These are phyloP conservation scores for Willowsia nigromaculata DNA, from an alignment of 2,888 invertebrate species.

Conservation along the genomic window DNA sequence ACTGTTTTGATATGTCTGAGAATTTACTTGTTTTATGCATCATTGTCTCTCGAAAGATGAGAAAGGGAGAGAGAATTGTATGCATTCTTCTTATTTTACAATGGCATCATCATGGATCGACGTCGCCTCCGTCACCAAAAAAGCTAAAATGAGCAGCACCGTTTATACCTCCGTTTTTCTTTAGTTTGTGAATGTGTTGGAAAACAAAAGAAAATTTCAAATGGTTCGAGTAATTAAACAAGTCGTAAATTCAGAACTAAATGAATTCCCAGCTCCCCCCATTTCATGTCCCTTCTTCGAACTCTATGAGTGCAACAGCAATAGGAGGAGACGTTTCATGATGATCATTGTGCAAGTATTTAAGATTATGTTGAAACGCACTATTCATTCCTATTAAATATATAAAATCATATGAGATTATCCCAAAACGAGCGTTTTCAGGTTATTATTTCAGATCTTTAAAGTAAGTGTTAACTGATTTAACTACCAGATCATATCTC, in stretches of 20 bases:
- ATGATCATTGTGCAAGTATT: constrained; percentile 22
- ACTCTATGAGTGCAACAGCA: constrained; percentile 13
- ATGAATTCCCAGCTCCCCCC: constrained; percentile 78
- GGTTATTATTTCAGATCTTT: neutral
- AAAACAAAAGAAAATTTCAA: constrained; percentile 64
- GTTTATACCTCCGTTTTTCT: neutral
- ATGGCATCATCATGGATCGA: constrained; percentile 16
- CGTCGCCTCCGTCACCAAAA: constrained; percentile 29
- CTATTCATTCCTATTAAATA: neutral
- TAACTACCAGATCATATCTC: neutral
- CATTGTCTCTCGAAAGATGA: constrained; percentile 67
- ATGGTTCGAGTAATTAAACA: constrained; percentile 77
- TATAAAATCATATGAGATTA: neutral
- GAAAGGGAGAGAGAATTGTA: constrained; percentile 25
- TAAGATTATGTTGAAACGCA: constrained; percentile 25
- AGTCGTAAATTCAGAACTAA: constrained; percentile 78
- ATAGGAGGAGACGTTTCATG: neutral
- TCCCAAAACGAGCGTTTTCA: neutral
- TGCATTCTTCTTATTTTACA: constrained; percentile 29
- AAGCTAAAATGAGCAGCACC: neutral
- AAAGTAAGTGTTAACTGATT: constrained; percentile 15
- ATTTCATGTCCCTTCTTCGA: constrained; percentile 76
- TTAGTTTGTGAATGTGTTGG: constrained; percentile 4
- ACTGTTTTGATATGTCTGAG: constrained; percentile 66
- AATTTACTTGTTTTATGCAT: constrained; percentile 66